Evolutionary conservation across 2,113 vertebrate species (phyloP).

Genomic region (Phoxinus phoxinus): DNA sequence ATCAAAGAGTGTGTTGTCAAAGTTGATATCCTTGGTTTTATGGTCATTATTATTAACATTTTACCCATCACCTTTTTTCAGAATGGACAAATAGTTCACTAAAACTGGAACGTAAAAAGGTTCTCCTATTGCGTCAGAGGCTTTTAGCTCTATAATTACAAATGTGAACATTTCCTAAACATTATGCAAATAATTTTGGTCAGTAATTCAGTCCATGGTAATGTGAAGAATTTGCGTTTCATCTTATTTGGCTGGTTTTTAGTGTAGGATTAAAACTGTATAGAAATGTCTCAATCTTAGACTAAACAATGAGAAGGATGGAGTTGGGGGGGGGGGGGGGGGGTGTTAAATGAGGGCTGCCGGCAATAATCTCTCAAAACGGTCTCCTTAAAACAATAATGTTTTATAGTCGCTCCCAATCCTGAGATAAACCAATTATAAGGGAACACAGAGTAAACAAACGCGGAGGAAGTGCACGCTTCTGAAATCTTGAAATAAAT

Average conservation of each 20-base stretch:
- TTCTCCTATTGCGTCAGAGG: neutral
- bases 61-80: no score
- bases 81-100: neutral
- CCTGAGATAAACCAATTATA: slow-evolving; percentile 21
- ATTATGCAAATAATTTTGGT: neutral
- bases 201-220: neutral
- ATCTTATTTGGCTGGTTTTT: slow-evolving; percentile 1
- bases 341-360: neutral
- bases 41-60: no score
- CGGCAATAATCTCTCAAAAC: slow-evolving; percentile 22
- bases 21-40: no score
- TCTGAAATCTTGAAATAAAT: slow-evolving; percentile 22
- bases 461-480: neutral
- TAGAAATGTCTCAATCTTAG: neutral
- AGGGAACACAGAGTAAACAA: slow-evolving; percentile 12
- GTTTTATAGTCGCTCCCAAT: slow-evolving; percentile 17
- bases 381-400: slow-evolving; percentile 19
- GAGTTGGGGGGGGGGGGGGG: neutral
- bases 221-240: neutral
- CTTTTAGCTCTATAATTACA: neutral
- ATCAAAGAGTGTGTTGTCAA: no score
- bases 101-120: neutral
- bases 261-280: neutral
- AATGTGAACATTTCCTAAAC: neutral
- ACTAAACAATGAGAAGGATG: neutral